Percentiles rank a stretch among this genome's conserved stretches.
phyloP scores from a whole-genome alignment of 37 sponge, comb jelly and placozoan species.

The Beroe forskalii region DNA sequence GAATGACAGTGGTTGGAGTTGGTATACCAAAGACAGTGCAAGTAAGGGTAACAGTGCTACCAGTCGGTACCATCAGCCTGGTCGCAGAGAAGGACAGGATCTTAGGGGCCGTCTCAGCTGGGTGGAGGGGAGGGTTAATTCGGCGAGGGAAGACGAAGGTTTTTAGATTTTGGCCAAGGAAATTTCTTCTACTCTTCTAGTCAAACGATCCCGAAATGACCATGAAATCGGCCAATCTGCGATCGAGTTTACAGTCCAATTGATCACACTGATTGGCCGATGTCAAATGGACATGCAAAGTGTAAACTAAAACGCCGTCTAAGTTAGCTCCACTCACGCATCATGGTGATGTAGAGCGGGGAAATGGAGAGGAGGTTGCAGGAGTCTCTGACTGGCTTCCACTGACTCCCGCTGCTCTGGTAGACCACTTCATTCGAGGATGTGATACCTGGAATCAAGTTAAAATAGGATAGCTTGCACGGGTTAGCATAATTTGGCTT shows the following conservation, averaged over 20 bases:
- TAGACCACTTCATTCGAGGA: not conserved
- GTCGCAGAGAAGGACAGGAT: not conserved
- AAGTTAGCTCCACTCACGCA: constrained; percentile 25
- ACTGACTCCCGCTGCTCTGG: not conserved
- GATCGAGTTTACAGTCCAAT: too few relatives aligned
- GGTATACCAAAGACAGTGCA: constrained; percentile 48
- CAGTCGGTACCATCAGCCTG: not conserved
- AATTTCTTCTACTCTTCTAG: too few relatives aligned
- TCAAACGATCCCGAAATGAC: too few relatives aligned
- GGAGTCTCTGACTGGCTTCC: constrained; percentile 6
- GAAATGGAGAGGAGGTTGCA: not conserved
- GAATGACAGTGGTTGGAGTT: constrained; percentile 44
- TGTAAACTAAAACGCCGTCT: too few relatives aligned
- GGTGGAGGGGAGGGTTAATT: not conserved
- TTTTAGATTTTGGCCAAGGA: too few relatives aligned
- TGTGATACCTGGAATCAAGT: constrained; percentile 30
- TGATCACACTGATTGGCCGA: too few relatives aligned
- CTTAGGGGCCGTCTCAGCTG: not conserved
- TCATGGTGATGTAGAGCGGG: not conserved
- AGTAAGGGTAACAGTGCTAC: constrained; percentile 42
- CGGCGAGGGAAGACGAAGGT: too few relatives aligned
- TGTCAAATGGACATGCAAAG: too few relatives aligned
- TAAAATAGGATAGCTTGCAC: too few relatives aligned
- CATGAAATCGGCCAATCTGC: too few relatives aligned
- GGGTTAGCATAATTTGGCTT: too few relatives aligned